Base-by-base conservation (phyloP, 2,888 invertebrate genomes). In the Antheraea yamamai region DNA sequence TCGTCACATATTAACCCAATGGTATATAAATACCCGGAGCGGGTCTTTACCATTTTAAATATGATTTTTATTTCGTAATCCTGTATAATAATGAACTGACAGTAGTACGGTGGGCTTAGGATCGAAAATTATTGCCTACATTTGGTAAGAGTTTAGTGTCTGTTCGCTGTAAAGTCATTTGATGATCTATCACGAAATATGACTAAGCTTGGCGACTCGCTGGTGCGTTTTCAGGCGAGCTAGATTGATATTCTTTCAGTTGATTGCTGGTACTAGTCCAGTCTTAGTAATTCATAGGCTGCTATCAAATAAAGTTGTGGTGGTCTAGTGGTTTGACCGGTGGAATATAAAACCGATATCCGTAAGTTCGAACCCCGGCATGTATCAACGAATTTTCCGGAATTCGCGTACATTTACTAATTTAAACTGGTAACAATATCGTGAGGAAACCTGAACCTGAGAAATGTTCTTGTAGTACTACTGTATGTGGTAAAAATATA, bases 51-150 rank as follows among this genome's bases (percentile, higher is more conserved):
- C 39, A 23, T 39, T 14, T 70, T 70, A 39, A 70, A 39, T 70
- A 70, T 70, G 20, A 70, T 39, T 70, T 70, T 70, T 39, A 70
- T 35, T 35, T 68, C 35, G 30, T 35, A 68, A 68, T 68, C 26
- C 68, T 14, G 18, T 16, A 30, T 18, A 35, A 68, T 68, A 68
- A 70, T 70, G n/a, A n/a, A 20, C 26, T 12, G 68, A 35, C 68
- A 39, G n/a, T 68, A 20, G 12, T 47, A n/a, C 39, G 39, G n/a
- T 39, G 4, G 16, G 14, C 30, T 30, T 16, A n/a, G 26, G 30
- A 23, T 66, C 16, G 26, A 30, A 30, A 18, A 30, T 66, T 26
- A 23, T 66, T 66, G 64, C 18, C 16, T 30, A 66, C 30, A 14
- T 30, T 66, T 66, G 30, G 14, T 16, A 66, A 16, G 26, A 66